phyloP scores from a whole-genome alignment of 2,797 vertebrate species.

The Sebastes goodei region DNA sequence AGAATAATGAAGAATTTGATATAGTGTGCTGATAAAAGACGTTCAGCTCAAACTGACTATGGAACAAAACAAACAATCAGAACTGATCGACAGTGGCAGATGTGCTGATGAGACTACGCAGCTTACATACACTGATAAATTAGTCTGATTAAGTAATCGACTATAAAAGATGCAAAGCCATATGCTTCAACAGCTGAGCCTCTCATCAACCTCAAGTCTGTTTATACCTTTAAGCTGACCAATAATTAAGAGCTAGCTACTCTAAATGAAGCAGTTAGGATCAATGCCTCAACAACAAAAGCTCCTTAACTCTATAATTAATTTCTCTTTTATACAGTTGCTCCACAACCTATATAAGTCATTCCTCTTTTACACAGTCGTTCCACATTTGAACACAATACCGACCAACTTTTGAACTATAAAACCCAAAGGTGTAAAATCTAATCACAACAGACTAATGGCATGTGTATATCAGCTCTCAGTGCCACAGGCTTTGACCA shows the following conservation, averaged over 20 bases:
- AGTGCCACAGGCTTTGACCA: not conserved
- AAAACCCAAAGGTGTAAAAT: slow-evolving; percentile 3
- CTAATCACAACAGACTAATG: slow-evolving; percentile 4
- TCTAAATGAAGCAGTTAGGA: slow-evolving; percentile 27
- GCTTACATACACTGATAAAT: slow-evolving; percentile 2
- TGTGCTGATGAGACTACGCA: not conserved
- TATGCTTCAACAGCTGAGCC: slow-evolving; percentile 28
- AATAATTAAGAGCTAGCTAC: not conserved
- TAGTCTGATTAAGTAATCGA: slow-evolving; percentile 13
- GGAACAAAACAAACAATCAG: not conserved
- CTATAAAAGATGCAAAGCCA: slow-evolving; percentile 19
- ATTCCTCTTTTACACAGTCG: not conserved
- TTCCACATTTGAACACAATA: not conserved
- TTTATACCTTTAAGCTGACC: slow-evolving; percentile 20
- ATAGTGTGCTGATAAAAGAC: not conserved
- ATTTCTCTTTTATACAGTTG: not conserved
- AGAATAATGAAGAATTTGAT: not conserved
- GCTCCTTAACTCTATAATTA: not conserved
- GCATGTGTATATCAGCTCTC: not conserved
- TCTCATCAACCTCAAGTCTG: slow-evolving; percentile 28
- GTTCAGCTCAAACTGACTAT: not conserved
- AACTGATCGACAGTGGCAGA: not conserved
- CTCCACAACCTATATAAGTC: not conserved
- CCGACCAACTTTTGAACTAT: not conserved
- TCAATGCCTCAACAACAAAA: not conserved